phyloP scores from a whole-genome alignment of 2,797 vertebrate genomes.

The Sebastes diaconus region DNA sequence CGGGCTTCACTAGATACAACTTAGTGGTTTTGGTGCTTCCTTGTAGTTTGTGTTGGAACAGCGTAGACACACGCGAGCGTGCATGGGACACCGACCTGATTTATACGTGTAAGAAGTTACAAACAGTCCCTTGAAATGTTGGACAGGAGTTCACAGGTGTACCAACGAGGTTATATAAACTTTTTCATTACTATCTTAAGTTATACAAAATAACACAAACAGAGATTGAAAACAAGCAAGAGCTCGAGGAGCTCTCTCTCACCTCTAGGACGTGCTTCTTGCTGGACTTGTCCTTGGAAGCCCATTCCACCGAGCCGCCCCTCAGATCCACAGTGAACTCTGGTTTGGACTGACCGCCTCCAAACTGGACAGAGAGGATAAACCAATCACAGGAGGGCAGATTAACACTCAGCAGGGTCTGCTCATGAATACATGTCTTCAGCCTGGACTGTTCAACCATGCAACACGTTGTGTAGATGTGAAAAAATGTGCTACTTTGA shows the following conservation, averaged over 20 bases:
- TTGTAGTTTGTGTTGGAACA: no score
- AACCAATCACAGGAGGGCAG: not conserved
- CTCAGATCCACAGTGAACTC: constrained; percentile 94
- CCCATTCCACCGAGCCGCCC: constrained; percentile 90
- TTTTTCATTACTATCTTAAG: not conserved
- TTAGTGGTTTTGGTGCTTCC: no score
- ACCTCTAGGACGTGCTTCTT: constrained; percentile 83
- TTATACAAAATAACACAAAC: not conserved
- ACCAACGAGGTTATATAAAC: not conserved
- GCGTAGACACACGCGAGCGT: no score
- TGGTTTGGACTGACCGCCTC: constrained; percentile 90
- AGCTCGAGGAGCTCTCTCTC: not conserved
- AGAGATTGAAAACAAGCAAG: not conserved
- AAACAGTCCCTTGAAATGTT: no score
- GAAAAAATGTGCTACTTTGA: not conserved
- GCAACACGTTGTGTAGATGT: not conserved
- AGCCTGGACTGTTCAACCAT: not conserved
- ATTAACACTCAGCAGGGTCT: not conserved
- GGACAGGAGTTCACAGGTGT: not conserved
- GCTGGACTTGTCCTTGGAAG: constrained; percentile 96
- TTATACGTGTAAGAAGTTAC: no score
- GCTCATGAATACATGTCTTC: not conserved
- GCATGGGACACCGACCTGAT: no score
- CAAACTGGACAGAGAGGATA: constrained; percentile 83
- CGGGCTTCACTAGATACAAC: no score